Conservation (phyloP, 2,113 vertebrate genomes). For the Probosciger aterrimus region DNA sequence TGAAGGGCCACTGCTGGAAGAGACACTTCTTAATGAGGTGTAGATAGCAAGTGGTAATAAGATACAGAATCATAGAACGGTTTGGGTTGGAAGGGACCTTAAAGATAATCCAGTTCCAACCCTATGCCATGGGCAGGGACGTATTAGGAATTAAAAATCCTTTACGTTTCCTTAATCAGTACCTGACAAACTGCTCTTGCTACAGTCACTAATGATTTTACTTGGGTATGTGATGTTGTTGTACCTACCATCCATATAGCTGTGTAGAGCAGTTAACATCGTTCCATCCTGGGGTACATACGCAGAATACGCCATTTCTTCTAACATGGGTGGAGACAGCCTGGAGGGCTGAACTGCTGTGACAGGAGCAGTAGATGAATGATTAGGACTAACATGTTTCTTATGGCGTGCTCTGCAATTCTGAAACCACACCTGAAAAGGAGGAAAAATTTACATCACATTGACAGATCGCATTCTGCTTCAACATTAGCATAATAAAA, state of each 20-base stretch:
- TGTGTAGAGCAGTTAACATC: slow-evolving; percentile 88
- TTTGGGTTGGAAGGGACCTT: not conserved
- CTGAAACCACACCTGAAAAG: slow-evolving; percentile 92
- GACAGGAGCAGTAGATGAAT: slow-evolving; percentile 81
- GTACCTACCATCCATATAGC: slow-evolving; percentile 90
- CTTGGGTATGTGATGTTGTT: not conserved
- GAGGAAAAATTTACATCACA: not conserved
- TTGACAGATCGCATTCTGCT: not conserved
- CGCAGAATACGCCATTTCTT: slow-evolving; percentile 88
- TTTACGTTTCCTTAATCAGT: not conserved
- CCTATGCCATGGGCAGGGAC: not conserved
- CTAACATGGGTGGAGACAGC: slow-evolving; percentile 85
- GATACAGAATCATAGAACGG: not conserved
- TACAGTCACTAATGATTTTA: not conserved
- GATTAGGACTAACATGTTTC: slow-evolving; percentile 91
- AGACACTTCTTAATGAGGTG: not conserved
- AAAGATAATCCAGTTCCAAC: not conserved
- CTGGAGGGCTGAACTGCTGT: slow-evolving; percentile 81
- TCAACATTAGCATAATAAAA: not conserved
- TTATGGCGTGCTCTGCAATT: slow-evolving; percentile 95
- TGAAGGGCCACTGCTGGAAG: not conserved
- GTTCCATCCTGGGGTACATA: slow-evolving; percentile 87
- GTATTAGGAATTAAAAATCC: not conserved
- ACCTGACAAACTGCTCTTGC: not conserved
- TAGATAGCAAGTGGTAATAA: not conserved